phyloP scores from a whole-genome alignment of 2,888 invertebrate genomes.

The Elysia crispata region DNA sequence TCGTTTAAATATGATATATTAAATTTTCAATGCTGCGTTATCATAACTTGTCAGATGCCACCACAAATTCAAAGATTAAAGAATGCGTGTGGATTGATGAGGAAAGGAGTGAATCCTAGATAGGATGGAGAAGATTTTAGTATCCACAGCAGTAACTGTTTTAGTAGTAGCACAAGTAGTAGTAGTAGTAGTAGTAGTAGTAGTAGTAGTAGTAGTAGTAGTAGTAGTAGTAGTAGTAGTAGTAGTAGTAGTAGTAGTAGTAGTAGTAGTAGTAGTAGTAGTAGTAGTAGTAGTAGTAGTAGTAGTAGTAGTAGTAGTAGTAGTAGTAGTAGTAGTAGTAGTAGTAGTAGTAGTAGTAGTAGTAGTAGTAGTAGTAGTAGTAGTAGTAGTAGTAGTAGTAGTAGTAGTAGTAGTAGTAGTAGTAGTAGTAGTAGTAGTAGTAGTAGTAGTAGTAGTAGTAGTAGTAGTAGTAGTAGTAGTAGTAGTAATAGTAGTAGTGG shows the following conservation, averaged over 20 bases:
- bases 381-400: slow-evolving; percentile 28
- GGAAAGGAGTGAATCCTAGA: background rate
- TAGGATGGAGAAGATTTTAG: too few relatives aligned
- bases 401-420: slow-evolving; percentile 28
- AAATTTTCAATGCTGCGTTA: too few relatives aligned
- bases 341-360: slow-evolving; percentile 28
- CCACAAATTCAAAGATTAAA: too few relatives aligned
- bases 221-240: too few relatives aligned
- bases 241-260: slow-evolving; percentile 28
- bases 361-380: slow-evolving; percentile 26
- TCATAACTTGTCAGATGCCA: too few relatives aligned
- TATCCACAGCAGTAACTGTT: too few relatives aligned
- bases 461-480: too few relatives aligned
- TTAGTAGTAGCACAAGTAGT: too few relatives aligned
- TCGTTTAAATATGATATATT: too few relatives aligned
- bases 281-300: slow-evolving; percentile 28
- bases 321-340: slow-evolving; percentile 23
- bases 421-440: slow-evolving; percentile 22
- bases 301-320: slow-evolving; percentile 28
- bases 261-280: slow-evolving; percentile 23
- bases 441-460: slow-evolving; percentile 9
- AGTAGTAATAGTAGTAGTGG: slow-evolving; percentile 21
- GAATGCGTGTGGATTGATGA: background rate
- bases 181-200: too few relatives aligned
- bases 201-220: too few relatives aligned